Evolutionary conservation across 2,113 vertebrate species (phyloP).

Genomic region (Sialia sialis): DNA sequence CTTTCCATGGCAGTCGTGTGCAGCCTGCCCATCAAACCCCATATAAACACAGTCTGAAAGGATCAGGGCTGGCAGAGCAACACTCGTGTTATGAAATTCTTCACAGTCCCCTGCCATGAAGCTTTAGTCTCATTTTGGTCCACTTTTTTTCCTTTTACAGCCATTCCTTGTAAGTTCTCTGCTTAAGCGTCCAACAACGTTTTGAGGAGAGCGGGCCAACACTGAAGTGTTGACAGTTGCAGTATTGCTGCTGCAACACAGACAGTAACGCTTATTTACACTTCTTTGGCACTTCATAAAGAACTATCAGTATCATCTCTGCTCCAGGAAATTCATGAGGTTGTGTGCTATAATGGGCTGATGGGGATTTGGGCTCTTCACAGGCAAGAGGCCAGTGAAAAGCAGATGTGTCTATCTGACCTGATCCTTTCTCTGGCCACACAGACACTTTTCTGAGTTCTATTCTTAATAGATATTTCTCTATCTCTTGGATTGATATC

Average conservation of each 20-base stretch:
- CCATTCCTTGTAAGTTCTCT: neutral
- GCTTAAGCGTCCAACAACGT: neutral
- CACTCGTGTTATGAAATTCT: neutral
- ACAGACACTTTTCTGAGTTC: neutral
- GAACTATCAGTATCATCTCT: neutral
- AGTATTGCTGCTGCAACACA: neutral
- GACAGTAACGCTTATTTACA: neutral
- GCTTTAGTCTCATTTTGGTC: neutral
- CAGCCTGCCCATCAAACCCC: neutral
- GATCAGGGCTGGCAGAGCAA: neutral
- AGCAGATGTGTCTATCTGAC: neutral
- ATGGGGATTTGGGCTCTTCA: neutral
- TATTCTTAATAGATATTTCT: neutral
- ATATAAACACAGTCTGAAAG: rapidly evolving
- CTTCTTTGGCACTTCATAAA: neutral
- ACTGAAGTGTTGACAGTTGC: neutral
- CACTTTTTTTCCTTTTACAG: neutral
- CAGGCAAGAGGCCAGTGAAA: neutral
- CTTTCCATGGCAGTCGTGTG: neutral
- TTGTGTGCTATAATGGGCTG: neutral
- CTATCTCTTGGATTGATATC: neutral
- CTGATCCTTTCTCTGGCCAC: neutral
- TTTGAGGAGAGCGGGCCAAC: neutral
- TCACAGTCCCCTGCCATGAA: neutral
- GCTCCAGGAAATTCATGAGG: neutral